Percentiles rank a stretch among this genome's conserved stretches.
Evolutionary conservation across 30 jellyfish, hydroid and myxozoan genomes (phyloP).

Genomic region (Aurelia coerulea): DNA sequence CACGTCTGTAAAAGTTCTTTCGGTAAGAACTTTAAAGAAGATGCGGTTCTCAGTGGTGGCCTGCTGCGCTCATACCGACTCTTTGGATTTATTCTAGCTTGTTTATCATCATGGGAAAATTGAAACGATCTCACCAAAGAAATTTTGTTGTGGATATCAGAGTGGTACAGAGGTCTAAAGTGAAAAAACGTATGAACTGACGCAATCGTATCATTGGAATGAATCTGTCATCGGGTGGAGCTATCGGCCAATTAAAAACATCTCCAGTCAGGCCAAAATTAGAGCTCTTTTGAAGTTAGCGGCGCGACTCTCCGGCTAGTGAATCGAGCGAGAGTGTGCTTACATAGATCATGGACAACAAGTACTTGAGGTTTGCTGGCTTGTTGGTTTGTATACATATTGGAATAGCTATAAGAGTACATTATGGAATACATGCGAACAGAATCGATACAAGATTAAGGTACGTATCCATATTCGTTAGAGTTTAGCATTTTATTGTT

Average conservation of each 20-base stretch:
- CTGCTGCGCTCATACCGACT: slow-evolving; percentile 34
- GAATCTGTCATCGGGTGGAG: slow-evolving; percentile 51
- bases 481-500: too few species aligned
- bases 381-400: slow-evolving; percentile 12
- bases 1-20: slow-evolving; percentile 48
- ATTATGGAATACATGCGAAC: slow-evolving; percentile 53
- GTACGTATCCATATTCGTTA: slow-evolving; percentile 6
- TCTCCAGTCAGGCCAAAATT: slow-evolving; percentile 13
- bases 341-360: slow-evolving; percentile 9
- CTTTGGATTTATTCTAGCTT: slow-evolving; percentile 22
- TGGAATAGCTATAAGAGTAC: slow-evolving; percentile 40
- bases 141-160: background rate
- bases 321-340: background rate
- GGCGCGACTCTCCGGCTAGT: background rate
- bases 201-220: slow-evolving; percentile 21
- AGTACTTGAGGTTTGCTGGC: slow-evolving; percentile 13
- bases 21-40: slow-evolving; percentile 34
- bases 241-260: slow-evolving; percentile 48
- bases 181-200: background rate
- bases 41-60: slow-evolving; percentile 57
- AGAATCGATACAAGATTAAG: slow-evolving; percentile 29
- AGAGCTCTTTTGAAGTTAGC: slow-evolving; percentile 41
- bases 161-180: background rate
- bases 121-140: background rate
- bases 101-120: slow-evolving; percentile 37